Evolutionary conservation across 2,888 invertebrate genomes (phyloP).

Genomic region (Cremastinae sp.): DNA sequence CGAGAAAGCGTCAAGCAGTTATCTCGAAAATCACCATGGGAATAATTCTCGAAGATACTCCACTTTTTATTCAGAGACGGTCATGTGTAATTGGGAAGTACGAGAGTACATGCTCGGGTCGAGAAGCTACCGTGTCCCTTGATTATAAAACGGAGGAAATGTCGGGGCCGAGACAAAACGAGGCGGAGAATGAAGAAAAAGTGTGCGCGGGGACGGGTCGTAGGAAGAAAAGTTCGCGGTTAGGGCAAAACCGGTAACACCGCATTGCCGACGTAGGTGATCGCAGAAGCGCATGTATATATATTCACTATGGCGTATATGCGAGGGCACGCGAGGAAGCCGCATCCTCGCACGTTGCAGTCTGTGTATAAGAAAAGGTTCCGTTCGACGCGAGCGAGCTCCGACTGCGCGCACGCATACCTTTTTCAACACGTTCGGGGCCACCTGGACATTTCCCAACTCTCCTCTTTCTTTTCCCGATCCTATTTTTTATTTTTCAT

Average conservation of each 20-base stretch:
- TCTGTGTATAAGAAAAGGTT: neutral
- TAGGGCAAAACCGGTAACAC: constrained; percentile 38
- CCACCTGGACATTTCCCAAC: constrained; percentile 31
- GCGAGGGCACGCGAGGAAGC: constrained; percentile 56
- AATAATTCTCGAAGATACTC: too few relatives aligned
- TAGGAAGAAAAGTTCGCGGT: constrained; percentile 24
- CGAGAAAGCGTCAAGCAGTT: too few relatives aligned
- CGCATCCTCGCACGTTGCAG: constrained; percentile 44
- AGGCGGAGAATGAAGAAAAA: constrained; percentile 6
- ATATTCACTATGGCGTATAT: constrained; percentile 32
- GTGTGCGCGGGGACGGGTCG: neutral
- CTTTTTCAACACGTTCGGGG: constrained; percentile 32
- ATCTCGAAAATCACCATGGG: too few relatives aligned
- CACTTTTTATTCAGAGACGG: too few relatives aligned
- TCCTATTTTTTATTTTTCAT: neutral
- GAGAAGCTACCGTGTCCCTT: too few relatives aligned
- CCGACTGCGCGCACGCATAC: constrained; percentile 31
- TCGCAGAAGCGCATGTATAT: constrained; percentile 29
- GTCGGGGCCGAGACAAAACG: constrained; percentile 1
- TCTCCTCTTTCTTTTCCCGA: constrained; percentile 13
- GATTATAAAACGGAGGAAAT: too few relatives aligned
- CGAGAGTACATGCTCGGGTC: too few relatives aligned
- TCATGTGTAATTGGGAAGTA: too few relatives aligned
- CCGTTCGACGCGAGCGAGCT: constrained; percentile 43
- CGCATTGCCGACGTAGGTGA: constrained; percentile 63